phyloP scores from a whole-genome alignment of 2,113 vertebrate genomes.

The Sinocyclocheilus anshuiensis region DNA sequence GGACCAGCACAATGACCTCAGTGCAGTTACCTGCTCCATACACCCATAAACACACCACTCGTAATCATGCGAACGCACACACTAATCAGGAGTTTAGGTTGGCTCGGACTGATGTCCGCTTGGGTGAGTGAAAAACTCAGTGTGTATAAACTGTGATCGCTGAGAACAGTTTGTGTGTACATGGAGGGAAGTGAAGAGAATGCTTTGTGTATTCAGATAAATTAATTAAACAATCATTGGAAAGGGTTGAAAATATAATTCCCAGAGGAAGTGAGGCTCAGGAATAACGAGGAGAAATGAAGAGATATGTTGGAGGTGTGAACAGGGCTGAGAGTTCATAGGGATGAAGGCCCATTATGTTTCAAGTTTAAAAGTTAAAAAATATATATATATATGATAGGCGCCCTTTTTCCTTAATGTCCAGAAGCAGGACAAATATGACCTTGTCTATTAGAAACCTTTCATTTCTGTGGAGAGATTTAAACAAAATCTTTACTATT shows the following conservation, averaged over 20 bases:
- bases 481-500: no score
- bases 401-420: no score
- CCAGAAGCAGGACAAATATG: no score
- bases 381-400: no score
- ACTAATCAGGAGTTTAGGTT: constrained; percentile 33
- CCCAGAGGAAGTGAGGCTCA: constrained; percentile 62
- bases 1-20: constrained; percentile 4
- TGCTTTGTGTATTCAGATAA: constrained; percentile 53
- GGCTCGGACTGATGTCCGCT: constrained; percentile 29
- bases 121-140: constrained; percentile 34
- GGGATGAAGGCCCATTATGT: background rate
- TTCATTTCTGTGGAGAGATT: no score
- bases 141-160: constrained; percentile 53
- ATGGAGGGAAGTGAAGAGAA: constrained; percentile 46
- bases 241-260: constrained; percentile 57
- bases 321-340: constrained; percentile 28
- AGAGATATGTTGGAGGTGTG: constrained; percentile 49
- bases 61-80: constrained; percentile 12
- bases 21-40: constrained; percentile 6
- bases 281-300: constrained; percentile 36
- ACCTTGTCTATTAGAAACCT: no score
- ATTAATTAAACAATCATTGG: constrained; percentile 62
- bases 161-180: constrained; percentile 37
- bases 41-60: background rate
- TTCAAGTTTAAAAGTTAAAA: background rate